phyloP scores from a whole-genome alignment of 2,888 invertebrate genomes.

The Drosophila kuntzei region DNA sequence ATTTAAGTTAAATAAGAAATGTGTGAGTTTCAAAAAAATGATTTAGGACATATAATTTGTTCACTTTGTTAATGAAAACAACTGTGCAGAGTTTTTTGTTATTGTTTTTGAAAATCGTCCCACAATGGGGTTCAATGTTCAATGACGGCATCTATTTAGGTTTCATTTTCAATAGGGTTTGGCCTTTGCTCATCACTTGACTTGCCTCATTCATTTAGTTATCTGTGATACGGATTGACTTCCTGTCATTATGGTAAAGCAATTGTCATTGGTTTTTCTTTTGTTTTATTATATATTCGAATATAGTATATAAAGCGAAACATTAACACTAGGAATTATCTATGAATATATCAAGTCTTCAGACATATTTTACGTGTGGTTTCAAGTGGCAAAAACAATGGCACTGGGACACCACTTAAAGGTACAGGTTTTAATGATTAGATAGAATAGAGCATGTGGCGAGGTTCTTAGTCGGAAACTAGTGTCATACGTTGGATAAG shows the following conservation, averaged over 20 bases:
- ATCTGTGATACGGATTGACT: conserved; percentile 4
- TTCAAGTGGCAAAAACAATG: conserved; percentile 42
- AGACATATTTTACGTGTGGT: conserved; percentile 30
- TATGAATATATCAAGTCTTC: conserved; percentile 44
- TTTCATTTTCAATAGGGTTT: not conserved
- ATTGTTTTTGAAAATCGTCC: not conserved
- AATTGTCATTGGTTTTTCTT: conserved; percentile 13
- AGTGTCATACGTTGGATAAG: conserved; percentile 32
- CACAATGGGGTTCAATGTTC: conserved; percentile 1
- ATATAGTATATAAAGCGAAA: conserved; percentile 6
- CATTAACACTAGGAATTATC: conserved; percentile 22
- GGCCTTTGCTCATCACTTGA: conserved; percentile 11
- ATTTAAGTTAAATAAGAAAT: too few species aligned
- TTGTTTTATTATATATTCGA: not conserved
- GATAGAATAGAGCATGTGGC: conserved; percentile 60
- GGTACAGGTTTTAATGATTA: conserved; percentile 47
- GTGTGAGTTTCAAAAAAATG: too few species aligned
- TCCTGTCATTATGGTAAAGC: conserved; percentile 14
- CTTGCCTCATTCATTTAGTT: not conserved
- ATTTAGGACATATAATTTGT: not conserved
- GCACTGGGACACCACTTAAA: conserved; percentile 49
- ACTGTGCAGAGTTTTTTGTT: not conserved
- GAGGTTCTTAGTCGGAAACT: conserved; percentile 17
- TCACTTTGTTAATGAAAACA: not conserved
- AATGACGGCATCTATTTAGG: not conserved